Evolutionary conservation across 2,888 invertebrate genomes (phyloP).

Genomic region (Autographa pulchrina): DNA sequence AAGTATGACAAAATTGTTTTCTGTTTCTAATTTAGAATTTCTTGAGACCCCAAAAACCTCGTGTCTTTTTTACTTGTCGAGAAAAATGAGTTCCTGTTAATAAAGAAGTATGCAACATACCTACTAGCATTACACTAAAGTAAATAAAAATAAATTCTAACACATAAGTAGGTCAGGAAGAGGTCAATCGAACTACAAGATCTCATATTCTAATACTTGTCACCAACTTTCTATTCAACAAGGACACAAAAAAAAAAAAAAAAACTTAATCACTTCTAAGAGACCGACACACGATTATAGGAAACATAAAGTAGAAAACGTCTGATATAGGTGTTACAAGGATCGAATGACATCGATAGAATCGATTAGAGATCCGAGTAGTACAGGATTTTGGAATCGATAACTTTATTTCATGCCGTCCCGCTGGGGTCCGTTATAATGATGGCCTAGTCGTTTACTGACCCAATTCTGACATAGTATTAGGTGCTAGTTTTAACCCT

Average conservation of each 20-base stretch:
- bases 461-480: background rate
- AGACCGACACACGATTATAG: slow-evolving; percentile 15
- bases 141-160: too few relatives aligned
- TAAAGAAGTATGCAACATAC: too few relatives aligned
- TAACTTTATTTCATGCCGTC: background rate
- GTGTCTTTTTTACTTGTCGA: too few relatives aligned
- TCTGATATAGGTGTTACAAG: slow-evolving; percentile 9
- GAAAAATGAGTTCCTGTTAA: too few relatives aligned
- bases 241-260: slow-evolving; percentile 15
- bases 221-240: slow-evolving; percentile 37
- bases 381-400: background rate
- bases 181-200: background rate
- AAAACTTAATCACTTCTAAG: slow-evolving; percentile 13
- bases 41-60: too few relatives aligned
- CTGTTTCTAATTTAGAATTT: too few relatives aligned
- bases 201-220: slow-evolving; percentile 21
- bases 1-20: too few relatives aligned
- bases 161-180: background rate
- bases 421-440: background rate
- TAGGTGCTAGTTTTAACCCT: background rate
- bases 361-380: slow-evolving; percentile 15
- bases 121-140: too few relatives aligned
- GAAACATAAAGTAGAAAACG: slow-evolving; percentile 12
- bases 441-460: background rate
- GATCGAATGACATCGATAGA: slow-evolving; percentile 3